Percentiles rank a stretch among this genome's conserved stretches.
These are phyloP conservation scores for Brachylomia viminalis DNA, from an alignment of 2,888 invertebrate genomes.

Conservation along the genomic window DNA sequence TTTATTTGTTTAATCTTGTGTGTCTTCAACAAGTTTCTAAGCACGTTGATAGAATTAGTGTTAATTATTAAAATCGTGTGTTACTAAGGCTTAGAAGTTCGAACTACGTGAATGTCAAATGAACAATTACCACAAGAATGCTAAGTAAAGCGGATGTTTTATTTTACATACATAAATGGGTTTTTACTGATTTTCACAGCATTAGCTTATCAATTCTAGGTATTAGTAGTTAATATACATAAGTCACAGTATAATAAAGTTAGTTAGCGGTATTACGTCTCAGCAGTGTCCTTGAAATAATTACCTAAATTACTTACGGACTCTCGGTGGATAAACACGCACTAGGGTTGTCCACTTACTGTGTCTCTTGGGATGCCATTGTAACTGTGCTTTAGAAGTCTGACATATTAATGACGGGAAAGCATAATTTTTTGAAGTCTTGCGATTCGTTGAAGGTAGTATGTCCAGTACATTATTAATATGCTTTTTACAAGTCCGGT, in stretches of 20 bases:
- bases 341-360: no score
- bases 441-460: no score
- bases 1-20: neutral
- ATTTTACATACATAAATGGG: constrained; percentile 16
- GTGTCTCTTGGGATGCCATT: no score
- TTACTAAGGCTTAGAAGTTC: constrained; percentile 14
- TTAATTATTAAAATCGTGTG: constrained; percentile 33
- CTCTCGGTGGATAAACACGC: neutral
- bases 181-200: constrained; percentile 38
- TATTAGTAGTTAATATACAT: neutral
- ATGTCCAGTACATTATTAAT: no score
- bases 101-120: constrained; percentile 50
- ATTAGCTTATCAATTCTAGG: constrained; percentile 18
- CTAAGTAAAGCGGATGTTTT: constrained; percentile 29
- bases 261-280: neutral
- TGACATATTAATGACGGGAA: no score
- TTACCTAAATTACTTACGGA: neutral
- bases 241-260: neutral
- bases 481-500: no score
- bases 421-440: no score
- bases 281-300: neutral
- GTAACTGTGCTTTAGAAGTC: no score
- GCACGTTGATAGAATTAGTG: constrained; percentile 17
- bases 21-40: neutral
- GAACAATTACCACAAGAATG: constrained; percentile 36